Evolutionary conservation across 1,140 invertebrate genomes (phyloP).

Genomic region (Lepidurus arcticus): DNA sequence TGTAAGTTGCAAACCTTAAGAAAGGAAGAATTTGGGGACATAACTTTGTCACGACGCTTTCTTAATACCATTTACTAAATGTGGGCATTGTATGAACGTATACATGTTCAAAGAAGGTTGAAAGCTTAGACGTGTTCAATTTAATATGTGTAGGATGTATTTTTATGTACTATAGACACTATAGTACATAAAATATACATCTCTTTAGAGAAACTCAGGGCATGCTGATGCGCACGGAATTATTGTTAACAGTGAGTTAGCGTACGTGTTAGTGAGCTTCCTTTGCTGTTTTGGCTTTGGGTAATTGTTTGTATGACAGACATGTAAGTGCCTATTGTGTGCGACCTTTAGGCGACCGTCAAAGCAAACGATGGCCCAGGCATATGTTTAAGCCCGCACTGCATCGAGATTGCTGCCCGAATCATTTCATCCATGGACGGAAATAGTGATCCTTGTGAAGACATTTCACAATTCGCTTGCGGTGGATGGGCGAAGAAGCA

Average conservation of each 20-base stretch:
- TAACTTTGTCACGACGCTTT: too few species aligned
- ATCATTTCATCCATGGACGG: constrained; percentile 78
- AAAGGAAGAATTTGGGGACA: too few species aligned
- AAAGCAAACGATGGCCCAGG: constrained; percentile 1
- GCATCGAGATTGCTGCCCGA: constrained; percentile 76
- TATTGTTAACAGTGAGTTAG: not conserved
- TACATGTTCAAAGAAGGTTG: too few species aligned
- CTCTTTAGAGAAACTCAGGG: not conserved
- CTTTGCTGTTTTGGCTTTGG: constrained; percentile 4
- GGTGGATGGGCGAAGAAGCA: constrained; percentile 82
- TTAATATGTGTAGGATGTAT: not conserved
- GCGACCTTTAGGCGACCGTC: not conserved
- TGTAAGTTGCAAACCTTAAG: too few species aligned
- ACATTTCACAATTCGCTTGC: constrained; percentile 92
- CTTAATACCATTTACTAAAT: too few species aligned
- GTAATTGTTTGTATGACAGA: not conserved
- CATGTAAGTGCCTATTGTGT: not conserved
- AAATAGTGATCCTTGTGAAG: constrained; percentile 76
- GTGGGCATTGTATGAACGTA: too few species aligned
- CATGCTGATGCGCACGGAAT: not conserved
- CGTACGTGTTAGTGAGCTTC: not conserved
- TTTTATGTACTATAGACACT: not conserved
- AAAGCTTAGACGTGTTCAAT: too few species aligned
- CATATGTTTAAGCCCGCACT: constrained; percentile 70
- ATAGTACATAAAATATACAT: not conserved